Percentiles rank a stretch among this genome's conserved stretches.
phyloP scores from a whole-genome alignment of 2,113 vertebrate genomes.

The Microcebus tavaratra region DNA sequence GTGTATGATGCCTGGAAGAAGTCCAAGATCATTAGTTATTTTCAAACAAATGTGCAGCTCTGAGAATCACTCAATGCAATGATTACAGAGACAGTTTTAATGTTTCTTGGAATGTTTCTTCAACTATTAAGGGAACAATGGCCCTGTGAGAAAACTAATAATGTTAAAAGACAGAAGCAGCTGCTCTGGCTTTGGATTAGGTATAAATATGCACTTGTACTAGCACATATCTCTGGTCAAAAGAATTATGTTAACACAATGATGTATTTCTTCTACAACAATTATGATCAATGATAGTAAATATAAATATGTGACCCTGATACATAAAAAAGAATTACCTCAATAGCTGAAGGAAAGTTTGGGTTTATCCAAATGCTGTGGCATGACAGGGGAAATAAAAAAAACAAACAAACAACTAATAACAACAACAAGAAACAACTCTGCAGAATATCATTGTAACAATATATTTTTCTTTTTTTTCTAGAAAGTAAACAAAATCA shows the following conservation, averaged over 20 bases:
- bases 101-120: conserved; percentile 68
- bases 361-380: conserved; percentile 60
- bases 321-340: background rate
- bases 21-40: conserved; percentile 68
- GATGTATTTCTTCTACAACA: conserved; percentile 48
- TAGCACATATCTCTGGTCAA: background rate
- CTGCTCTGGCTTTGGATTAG: background rate
- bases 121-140: conserved; percentile 62
- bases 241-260: background rate
- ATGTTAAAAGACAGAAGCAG: conserved; percentile 53
- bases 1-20: conserved; percentile 55
- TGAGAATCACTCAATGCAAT: conserved; percentile 46
- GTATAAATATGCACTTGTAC: background rate
- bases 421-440: background rate
- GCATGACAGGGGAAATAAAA: background rate
- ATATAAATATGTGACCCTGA: conserved; percentile 47
- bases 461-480: conserved; percentile 47
- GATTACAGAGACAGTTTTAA: conserved; percentile 65
- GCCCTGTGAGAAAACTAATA: conserved; percentile 56
- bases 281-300: conserved; percentile 14
- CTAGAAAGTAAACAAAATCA: conserved; percentile 50
- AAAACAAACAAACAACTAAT: background rate
- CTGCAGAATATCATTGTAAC: background rate
- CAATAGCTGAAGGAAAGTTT: conserved; percentile 12
- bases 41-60: conserved; percentile 67